phyloP scores from a whole-genome alignment of 2,797 vertebrate species.

The Champsocephalus esox region DNA sequence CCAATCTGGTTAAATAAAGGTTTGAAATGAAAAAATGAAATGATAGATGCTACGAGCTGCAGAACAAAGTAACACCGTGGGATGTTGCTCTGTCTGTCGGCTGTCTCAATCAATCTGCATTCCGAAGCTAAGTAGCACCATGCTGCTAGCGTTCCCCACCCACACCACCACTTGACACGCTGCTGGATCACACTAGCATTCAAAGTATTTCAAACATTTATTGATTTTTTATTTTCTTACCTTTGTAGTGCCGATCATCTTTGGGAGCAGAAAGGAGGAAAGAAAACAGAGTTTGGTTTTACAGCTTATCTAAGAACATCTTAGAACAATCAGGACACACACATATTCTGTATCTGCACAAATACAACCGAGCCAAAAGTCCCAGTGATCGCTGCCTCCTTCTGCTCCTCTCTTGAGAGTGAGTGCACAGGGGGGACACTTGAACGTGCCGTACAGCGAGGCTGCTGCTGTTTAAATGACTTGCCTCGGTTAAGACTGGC shows the following conservation, averaged over 20 bases:
- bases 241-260: conserved; percentile 82
- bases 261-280: conserved; percentile 32
- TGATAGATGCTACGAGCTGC: too few species aligned
- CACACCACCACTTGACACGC: background rate
- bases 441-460: background rate
- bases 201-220: too few species aligned
- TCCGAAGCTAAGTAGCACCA: too few species aligned
- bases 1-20: too few species aligned
- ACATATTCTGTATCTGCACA: background rate
- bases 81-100: too few species aligned
- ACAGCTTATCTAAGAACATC: background rate
- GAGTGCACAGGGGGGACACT: background rate
- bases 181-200: background rate
- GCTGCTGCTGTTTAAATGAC: background rate
- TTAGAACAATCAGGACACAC: background rate
- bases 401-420: background rate
- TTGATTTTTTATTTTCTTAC: conserved; percentile 56
- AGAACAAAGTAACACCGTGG: too few species aligned
- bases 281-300: background rate
- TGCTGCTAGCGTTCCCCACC: too few species aligned
- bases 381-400: background rate
- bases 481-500: too few species aligned
- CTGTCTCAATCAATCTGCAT: too few species aligned
- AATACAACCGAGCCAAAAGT: too few species aligned
- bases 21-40: too few species aligned